A percentile compares a stretch with the other conserved stretches of the same genome.
phyloP scores from a whole-genome alignment of 2,888 invertebrate genomes.

The Eretmocerus hayati region DNA sequence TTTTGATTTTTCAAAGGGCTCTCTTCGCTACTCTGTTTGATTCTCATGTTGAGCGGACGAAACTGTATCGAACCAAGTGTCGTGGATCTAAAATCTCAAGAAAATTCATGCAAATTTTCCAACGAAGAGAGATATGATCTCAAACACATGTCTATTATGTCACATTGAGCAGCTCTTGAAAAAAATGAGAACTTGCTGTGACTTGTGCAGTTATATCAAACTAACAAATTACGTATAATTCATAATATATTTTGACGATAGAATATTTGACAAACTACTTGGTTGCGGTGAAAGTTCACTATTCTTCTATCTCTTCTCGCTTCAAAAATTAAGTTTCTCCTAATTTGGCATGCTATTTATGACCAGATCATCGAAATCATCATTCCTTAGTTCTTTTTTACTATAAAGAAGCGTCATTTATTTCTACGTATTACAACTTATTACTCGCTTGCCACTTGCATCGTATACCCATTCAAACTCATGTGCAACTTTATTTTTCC shows the following conservation, averaged over 20 bases:
- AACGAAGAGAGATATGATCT: no score
- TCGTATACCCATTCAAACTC: constrained; percentile 31
- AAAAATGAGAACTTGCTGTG: constrained; percentile 33
- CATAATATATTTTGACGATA: constrained; percentile 17
- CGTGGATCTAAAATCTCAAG: constrained; percentile 31
- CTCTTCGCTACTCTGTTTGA: constrained; percentile 41
- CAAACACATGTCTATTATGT: no score
- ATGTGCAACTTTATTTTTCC: constrained; percentile 25
- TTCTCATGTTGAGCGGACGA: constrained; percentile 34
- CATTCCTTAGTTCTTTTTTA: constrained; percentile 24
- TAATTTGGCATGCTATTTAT: constrained; percentile 46
- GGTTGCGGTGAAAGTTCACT: constrained; percentile 47
- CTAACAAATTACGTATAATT: constrained; percentile 39
- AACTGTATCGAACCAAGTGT: constrained; percentile 36
- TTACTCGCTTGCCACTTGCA: constrained; percentile 38
- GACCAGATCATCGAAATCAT: constrained; percentile 35
- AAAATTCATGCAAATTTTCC: no score
- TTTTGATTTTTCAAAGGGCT: constrained; percentile 49
- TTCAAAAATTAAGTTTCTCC: constrained; percentile 44
- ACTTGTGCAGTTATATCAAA: constrained; percentile 48
- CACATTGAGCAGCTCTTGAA: no score
- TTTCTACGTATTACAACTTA: constrained; percentile 27
- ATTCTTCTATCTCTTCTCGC: constrained; percentile 39
- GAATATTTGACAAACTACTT: constrained; percentile 26
- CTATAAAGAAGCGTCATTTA: constrained; percentile 27